A percentile compares a stretch with the other conserved stretches of the same genome.
phyloP scores from a whole-genome alignment of 2,888 invertebrate species.

The Rhynchonema sp. region DNA sequence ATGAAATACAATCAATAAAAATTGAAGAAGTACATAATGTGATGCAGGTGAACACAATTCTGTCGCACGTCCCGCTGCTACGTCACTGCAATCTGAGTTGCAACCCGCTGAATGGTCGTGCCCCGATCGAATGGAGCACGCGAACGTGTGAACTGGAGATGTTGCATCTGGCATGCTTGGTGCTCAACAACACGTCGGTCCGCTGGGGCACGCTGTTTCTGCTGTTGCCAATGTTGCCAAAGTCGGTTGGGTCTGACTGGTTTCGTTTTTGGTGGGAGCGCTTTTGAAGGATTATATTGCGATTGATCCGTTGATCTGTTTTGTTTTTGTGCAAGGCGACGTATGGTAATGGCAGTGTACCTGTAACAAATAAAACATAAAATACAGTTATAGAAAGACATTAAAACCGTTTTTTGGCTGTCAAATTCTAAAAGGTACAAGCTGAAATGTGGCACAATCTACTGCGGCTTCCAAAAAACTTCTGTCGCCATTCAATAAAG shows the following conservation, averaged over 20 bases:
- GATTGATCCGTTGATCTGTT: not conserved
- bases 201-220: slow-evolving; percentile 15
- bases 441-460: too few species aligned
- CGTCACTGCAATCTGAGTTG: slow-evolving; percentile 78
- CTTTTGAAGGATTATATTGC: not conserved
- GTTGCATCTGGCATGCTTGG: slow-evolving; percentile 14
- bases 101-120: slow-evolving; percentile 42
- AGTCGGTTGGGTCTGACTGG: slow-evolving; percentile 12
- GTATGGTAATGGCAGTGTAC: too few species aligned
- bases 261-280: not conserved
- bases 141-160: not conserved
- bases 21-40: too few species aligned
- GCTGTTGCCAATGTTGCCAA: slow-evolving; percentile 19
- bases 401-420: too few species aligned
- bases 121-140: not conserved
- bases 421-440: too few species aligned
- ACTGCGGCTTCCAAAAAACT: too few species aligned
- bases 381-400: too few species aligned
- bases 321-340: too few species aligned
- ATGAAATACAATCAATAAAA: too few species aligned
- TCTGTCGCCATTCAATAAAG: too few species aligned
- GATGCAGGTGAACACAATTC: slow-evolving; percentile 63
- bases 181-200: slow-evolving; percentile 22
- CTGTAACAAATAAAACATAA: too few species aligned
- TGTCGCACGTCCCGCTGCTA: slow-evolving; percentile 66